Percentiles rank a stretch among this genome's conserved stretches.
phyloP scores from a whole-genome alignment of 1,140 invertebrate genomes.

The Himalopsyche phryganea region DNA sequence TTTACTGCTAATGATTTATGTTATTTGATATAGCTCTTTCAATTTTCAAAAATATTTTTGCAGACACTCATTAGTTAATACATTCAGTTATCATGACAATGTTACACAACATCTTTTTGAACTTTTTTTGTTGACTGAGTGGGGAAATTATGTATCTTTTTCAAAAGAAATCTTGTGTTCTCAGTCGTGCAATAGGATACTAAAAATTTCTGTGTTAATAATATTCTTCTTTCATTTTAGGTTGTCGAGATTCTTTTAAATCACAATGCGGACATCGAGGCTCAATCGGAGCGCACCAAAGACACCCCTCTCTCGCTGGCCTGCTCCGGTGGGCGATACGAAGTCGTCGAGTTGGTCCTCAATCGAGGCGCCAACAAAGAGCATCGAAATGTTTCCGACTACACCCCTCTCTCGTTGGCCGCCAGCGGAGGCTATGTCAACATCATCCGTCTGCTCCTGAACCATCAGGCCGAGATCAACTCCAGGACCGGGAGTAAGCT shows the following conservation, averaged over 20 bases:
- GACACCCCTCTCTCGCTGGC: conserved; percentile 97
- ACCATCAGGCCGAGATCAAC: conserved; percentile 94
- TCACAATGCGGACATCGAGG: conserved; percentile 92
- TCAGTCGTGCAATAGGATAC: too few relatives aligned
- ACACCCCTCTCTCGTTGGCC: conserved; percentile 95
- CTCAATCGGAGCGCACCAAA: conserved; percentile 97
- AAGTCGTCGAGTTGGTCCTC: conserved; percentile 93
- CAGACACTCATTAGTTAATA: too few relatives aligned
- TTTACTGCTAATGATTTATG: too few relatives aligned
- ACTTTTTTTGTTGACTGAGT: too few relatives aligned
- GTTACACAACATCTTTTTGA: too few relatives aligned
- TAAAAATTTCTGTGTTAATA: too few relatives aligned
- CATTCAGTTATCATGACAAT: too few relatives aligned
- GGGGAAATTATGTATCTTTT: too few relatives aligned
- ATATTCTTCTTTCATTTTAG: conserved; percentile 19
- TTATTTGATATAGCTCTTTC: too few relatives aligned
- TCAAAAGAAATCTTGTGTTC: too few relatives aligned
- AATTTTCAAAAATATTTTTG: too few relatives aligned
- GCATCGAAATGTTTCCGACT: conserved; percentile 98
- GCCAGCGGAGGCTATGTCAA: conserved; percentile 98
- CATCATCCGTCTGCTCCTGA: conserved; percentile 92
- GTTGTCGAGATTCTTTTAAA: conserved; percentile 91
- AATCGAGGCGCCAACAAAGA: conserved; percentile 92
- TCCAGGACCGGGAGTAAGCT: conserved; percentile 95
- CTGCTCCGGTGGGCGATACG: conserved; percentile 94